A percentile compares a stretch with the other conserved stretches of the same genome.
Conservation (phyloP, 2,888 invertebrate genomes). For the Bursaphelenchus okinawaensis region DNA sequence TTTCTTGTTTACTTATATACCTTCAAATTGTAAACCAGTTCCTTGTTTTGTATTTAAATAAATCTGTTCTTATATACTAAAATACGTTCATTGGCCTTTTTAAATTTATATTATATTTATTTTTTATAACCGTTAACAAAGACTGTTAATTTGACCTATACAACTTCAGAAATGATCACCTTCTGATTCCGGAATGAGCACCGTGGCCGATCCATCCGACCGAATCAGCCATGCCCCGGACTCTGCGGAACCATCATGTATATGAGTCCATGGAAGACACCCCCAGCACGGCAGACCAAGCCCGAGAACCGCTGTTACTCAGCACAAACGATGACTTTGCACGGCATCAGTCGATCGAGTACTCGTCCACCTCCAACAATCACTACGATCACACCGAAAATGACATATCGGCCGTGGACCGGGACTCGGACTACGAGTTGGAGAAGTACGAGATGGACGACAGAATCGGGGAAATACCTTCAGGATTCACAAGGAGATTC, state of each 20-base stretch:
- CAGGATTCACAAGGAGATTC: constrained; percentile 40
- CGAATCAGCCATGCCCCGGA: neutral
- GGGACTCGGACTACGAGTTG: constrained; percentile 40
- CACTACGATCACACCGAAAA: constrained; percentile 22
- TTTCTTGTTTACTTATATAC: no score
- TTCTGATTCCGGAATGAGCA: neutral
- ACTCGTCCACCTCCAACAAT: constrained; percentile 4
- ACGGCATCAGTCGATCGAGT: constrained; percentile 6
- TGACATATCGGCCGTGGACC: constrained; percentile 17
- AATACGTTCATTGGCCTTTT: no score
- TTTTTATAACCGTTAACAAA: no score
- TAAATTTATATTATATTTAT: no score
- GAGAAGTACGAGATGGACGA: constrained; percentile 50
- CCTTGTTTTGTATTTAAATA: no score
- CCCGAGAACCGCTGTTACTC: neutral
- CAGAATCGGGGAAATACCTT: constrained; percentile 48
- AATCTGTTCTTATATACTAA: no score
- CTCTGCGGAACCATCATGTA: neutral
- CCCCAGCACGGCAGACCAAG: neutral
- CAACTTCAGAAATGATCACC: neutral
- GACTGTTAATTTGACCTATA: no score
- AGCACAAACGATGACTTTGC: neutral
- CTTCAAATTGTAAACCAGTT: no score
- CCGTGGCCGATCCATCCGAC: neutral
- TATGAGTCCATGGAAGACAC: neutral